Evolutionary conservation across 2,797 vertebrate genomes (phyloP), one percentile per base, ranked within the genome.

Genomic region (Graptemys geographica): DNA sequence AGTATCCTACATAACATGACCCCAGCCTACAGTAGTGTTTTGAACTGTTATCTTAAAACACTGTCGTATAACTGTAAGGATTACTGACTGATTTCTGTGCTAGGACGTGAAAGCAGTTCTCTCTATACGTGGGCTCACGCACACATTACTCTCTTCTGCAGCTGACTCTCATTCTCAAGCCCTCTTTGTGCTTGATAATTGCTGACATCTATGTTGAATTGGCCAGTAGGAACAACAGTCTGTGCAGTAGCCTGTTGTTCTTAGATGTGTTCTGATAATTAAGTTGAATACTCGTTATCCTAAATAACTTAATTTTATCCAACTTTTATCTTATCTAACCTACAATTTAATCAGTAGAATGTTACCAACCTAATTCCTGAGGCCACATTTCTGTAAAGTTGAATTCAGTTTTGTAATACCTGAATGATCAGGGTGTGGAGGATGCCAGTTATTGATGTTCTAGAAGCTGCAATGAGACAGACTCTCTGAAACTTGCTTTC

Each of bases 311-410:
- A 3, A 41, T 85, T 80, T 81, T 44, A 47, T 57, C 55, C 27
- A 47, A 59, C 57, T 28, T 59, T 59, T 59, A 59, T 59, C 81
- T 27, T 25, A 6, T 84, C 44, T 81, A 52, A 89, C 19, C 10
- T 82, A 83, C 16, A 82, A n/a, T 69, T 84, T 79, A 53, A 51
- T 62, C 79, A 89, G 9, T 83, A 88, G 59, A 85, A 59, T 69
- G 44, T 3, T 1, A 19, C 3, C 85, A 16, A 82, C 31, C 76
- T 80, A 69, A 76, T 76, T 56, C 27, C 19, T 76, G 25, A 53
- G 12, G 16, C n/a, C 74, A 7, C 0, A 0, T 69, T 89, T 80
- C 19, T 80, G 11, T 83, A 37, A 83, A 72, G 53, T 13, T 0
- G 53, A 76, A 76, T 28, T 47, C 41, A 15, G 12, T 47, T 76